These are phyloP conservation scores for Fabriciana adippe DNA, from an alignment of 2,888 invertebrate genomes.

Conservation along the genomic window DNA sequence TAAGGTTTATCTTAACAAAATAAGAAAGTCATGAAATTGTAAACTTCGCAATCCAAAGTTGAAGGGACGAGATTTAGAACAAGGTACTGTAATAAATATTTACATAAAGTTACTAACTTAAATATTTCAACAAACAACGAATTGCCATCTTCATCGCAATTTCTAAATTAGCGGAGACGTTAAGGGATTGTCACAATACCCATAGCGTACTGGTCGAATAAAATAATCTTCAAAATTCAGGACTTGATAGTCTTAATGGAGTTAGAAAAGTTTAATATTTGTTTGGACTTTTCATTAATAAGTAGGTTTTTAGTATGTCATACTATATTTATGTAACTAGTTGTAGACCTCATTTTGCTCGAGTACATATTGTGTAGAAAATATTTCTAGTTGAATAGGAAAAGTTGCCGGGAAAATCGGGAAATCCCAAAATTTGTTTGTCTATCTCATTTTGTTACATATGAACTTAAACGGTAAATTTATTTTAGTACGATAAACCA, in stretches of 20 bases:
- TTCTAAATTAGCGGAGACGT: slow-evolving; percentile 10
- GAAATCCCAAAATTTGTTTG: too few relatives aligned
- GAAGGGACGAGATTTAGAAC: slow-evolving; percentile 8
- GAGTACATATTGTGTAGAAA: background rate
- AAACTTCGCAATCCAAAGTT: slow-evolving; percentile 13
- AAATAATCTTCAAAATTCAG: background rate
- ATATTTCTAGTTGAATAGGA: too few relatives aligned
- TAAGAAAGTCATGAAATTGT: slow-evolving; percentile 20
- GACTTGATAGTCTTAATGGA: background rate
- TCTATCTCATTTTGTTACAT: too few relatives aligned
- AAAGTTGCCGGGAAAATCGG: too few relatives aligned
- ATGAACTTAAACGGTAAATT: too few relatives aligned
- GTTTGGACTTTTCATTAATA: background rate
- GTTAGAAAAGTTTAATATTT: background rate
- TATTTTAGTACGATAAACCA: too few relatives aligned
- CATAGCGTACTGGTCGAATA: background rate
- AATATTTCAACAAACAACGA: background rate
- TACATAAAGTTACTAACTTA: slow-evolving; percentile 20
- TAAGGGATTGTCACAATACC: slow-evolving; percentile 6
- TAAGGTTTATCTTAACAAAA: slow-evolving; percentile 12
- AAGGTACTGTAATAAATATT: slow-evolving; percentile 20
- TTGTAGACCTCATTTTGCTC: background rate
- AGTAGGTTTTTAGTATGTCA: background rate
- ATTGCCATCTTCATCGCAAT: background rate
- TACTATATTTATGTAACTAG: too few relatives aligned